Conservation (phyloP, 2,113 vertebrate species). For the Tapirus terrestris region DNA sequence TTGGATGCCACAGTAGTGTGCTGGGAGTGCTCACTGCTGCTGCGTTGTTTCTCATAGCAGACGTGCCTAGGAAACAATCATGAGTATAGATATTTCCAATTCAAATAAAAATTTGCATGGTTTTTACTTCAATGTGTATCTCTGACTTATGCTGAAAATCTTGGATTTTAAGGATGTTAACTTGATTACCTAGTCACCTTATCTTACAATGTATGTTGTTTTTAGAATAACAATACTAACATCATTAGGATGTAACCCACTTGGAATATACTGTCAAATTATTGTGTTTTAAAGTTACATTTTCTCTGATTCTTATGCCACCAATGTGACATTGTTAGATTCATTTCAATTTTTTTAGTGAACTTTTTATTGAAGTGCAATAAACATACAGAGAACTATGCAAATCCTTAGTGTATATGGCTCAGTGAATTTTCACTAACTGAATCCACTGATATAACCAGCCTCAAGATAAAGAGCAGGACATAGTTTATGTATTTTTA, state of each 20-base stretch:
- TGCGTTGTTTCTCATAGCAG: not conserved
- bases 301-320: not conserved
- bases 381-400: not conserved
- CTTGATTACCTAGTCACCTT: not conserved
- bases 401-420: not conserved
- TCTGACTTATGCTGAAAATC: not conserved
- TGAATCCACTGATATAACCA: not conserved
- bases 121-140: not conserved
- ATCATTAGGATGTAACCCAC: not conserved
- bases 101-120: not conserved
- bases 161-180: not conserved
- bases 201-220: not conserved
- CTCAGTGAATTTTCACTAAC: not conserved
- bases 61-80: not conserved
- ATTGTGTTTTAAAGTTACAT: not conserved
- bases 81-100: not conserved
- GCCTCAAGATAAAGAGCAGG: not conserved
- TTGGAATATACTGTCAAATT: not conserved
- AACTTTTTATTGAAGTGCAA: not conserved
- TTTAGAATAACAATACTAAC: not conserved
- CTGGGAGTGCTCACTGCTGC: not conserved
- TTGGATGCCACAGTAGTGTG: rapidly evolving
- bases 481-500: not conserved
- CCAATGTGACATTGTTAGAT: not conserved
- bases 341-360: not conserved